These are phyloP conservation scores for Gymnopithys bicolor DNA, from an alignment of 2,797 vertebrate species.

Conservation along the genomic window DNA sequence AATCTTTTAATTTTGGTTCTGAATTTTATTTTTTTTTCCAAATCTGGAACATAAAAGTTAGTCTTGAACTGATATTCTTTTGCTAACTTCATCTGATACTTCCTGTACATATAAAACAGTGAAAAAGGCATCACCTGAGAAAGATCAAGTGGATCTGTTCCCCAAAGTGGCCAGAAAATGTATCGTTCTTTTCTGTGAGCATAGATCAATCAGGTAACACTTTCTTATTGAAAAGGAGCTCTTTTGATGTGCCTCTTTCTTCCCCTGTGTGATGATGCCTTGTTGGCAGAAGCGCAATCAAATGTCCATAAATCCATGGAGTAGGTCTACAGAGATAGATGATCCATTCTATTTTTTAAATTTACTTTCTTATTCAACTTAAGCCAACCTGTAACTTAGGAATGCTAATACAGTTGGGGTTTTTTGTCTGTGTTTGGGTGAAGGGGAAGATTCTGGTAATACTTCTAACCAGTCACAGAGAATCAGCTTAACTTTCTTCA, in stretches of 20 bases:
- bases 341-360: neutral
- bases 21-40: neutral
- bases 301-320: neutral
- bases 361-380: neutral
- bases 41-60: neutral
- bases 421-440: neutral
- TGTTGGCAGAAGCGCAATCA: neutral
- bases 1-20: neutral
- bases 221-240: neutral
- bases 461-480: neutral
- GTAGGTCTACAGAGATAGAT: neutral
- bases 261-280: neutral
- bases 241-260: neutral
- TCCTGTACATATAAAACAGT: neutral
- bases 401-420: neutral
- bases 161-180: neutral
- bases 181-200: neutral
- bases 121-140: neutral
- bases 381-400: neutral
- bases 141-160: neutral
- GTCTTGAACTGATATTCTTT: neutral
- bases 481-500: conserved; percentile 5
- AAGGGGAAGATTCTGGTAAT: neutral
- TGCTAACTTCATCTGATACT: rapidly evolving
- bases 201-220: neutral